phyloP scores from a whole-genome alignment of 2,888 invertebrate genomes.

The Liodrosophila aerea region DNA sequence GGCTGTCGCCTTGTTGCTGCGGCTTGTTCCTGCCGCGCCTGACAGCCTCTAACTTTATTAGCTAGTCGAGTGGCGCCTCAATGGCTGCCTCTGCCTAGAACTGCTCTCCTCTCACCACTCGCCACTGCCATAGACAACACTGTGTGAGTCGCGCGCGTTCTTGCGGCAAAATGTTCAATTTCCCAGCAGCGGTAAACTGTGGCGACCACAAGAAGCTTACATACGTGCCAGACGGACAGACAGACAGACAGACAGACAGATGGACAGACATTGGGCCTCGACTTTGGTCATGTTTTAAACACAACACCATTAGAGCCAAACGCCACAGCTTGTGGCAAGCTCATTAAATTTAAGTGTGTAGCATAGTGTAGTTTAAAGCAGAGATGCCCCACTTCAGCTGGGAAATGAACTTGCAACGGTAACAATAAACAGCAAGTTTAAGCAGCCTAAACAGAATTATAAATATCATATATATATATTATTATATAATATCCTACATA shows the following conservation, averaged over 20 bases:
- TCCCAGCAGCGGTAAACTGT: conserved; percentile 52
- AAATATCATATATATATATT: no score
- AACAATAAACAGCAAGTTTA: no score
- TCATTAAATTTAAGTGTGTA: no score
- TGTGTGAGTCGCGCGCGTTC: conserved; percentile 46
- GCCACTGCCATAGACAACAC: conserved; percentile 53
- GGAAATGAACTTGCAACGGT: no score
- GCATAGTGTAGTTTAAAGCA: no score
- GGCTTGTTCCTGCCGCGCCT: conserved; percentile 41
- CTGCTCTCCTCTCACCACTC: conserved; percentile 4
- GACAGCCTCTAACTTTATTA: conserved; percentile 72
- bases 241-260: not conserved
- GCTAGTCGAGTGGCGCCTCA: conserved; percentile 57
- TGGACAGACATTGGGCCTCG: not conserved
- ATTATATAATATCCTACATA: no score
- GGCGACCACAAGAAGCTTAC: conserved; percentile 13
- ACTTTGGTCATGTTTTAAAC: no score
- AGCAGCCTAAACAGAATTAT: no score
- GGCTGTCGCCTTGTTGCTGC: conserved; percentile 19
- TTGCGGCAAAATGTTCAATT: conserved; percentile 73
- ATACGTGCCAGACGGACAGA: conserved; percentile 4
- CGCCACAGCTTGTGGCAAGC: no score
- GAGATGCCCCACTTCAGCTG: no score
- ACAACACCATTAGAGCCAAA: no score
- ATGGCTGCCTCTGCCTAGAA: conserved; percentile 50